Base-by-base conservation (phyloP, 2,113 vertebrate genomes). In the Pyxicephalus adspersus region DNA sequence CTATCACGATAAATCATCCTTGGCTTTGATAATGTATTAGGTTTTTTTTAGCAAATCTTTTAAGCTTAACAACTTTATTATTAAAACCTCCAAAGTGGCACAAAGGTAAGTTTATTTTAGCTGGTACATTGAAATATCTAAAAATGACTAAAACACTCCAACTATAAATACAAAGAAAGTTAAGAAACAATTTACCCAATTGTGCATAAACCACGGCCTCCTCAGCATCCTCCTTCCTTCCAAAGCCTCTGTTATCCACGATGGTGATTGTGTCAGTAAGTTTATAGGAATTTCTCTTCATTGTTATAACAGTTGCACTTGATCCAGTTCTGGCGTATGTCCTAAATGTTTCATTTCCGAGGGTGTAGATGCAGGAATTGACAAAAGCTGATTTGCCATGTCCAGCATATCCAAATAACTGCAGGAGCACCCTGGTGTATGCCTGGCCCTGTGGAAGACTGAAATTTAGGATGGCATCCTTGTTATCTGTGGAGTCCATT, bases 331-430 rank as follows among this genome's bases (percentile, higher is more conserved):
- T 38, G 4, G 66, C 66, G 20, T 45, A 1, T 4, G n/a, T 23
- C 16, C 6, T 1, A 51, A 13, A 50, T 1, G 51, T 11, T 6
- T 13, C 66, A 1, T 5, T 38, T 2, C 22, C n/a, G 7, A 50
- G 34, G n/a, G 22, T n/a, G 1, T 22, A 68, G 7, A 23, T 22
- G 9, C 34, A 50, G n/a, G 66, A 68, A 38, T 68, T 68, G n/a
- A 51, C 25, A n/a, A 68, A 38, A 45, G 66, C n/a, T 34, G 66
- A 68, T 23, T 68, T 68, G 5, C 66, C 66, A 50, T 68, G 66
- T 0, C 66, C 66, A 15, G 20, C 23, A 20, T 22, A 68, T n/a
- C 66, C 66, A 25, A 68, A 68, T 8, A 68, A n/a, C 66, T 68
- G 66, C 34, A 68, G 66, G 34, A 68, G 66, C 1, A 68, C 66